Conservation (phyloP, 2,888 invertebrate species). For the Keiferia lycopersicella region DNA sequence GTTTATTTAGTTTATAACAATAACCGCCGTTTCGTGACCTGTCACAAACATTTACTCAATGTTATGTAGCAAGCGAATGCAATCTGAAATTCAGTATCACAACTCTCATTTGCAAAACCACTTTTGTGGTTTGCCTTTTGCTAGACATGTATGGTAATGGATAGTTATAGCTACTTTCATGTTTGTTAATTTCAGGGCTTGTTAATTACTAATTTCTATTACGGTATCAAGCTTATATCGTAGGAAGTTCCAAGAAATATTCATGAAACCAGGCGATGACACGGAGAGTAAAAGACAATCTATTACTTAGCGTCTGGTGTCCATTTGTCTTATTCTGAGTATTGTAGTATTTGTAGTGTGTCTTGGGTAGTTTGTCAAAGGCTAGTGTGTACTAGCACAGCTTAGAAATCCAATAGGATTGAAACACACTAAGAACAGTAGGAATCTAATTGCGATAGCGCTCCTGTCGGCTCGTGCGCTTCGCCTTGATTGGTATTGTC, state of each 20-base stretch:
- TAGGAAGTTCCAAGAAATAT: neutral
- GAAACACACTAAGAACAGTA: constrained; percentile 19
- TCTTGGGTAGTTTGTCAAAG: constrained; percentile 19
- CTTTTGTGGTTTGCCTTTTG: constrained; percentile 8
- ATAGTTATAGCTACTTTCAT: neutral
- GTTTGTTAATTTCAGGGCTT: neutral
- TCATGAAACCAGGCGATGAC: neutral
- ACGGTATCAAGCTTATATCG: neutral
- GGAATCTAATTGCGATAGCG: constrained; percentile 16
- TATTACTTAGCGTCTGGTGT: neutral
- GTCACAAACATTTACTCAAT: constrained; percentile 8
- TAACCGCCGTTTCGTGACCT: constrained; percentile 4
- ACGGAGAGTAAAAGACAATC: neutral
- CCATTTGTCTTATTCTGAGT: constrained; percentile 15
- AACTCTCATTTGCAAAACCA: constrained; percentile 8
- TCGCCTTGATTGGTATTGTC: constrained; percentile 10
- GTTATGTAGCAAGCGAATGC: constrained; percentile 6
- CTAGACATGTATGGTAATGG: constrained; percentile 1
- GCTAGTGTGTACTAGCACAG: neutral
- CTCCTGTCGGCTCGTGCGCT: constrained; percentile 12
- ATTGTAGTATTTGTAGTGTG: neutral
- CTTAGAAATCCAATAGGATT: constrained; percentile 14
- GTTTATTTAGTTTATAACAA: neutral
- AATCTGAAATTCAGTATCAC: constrained; percentile 9
- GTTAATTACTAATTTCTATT: neutral